Percentiles rank a stretch among this genome's conserved stretches.
Conservation (phyloP, 2,113 vertebrate genomes). For the Neomonachus schauinslandi region DNA sequence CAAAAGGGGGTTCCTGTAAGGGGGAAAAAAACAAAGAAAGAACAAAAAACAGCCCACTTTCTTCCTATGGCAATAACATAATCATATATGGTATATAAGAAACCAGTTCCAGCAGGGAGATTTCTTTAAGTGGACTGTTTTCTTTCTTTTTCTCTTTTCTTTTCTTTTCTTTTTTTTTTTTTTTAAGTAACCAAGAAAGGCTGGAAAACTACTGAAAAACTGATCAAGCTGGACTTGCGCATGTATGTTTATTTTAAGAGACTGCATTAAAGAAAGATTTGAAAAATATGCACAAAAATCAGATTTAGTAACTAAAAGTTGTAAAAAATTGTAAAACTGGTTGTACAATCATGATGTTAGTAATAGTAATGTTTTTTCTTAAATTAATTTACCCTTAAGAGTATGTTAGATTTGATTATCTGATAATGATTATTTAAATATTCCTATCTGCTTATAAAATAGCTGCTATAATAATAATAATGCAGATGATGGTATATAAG, state of each 20-base stretch:
- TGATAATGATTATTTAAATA: constrained; percentile 91
- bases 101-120: constrained; percentile 90
- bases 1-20: constrained; percentile 93
- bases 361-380: constrained; percentile 89
- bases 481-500: constrained; percentile 90
- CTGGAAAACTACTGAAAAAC: constrained; percentile 93
- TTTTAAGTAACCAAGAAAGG: constrained; percentile 85
- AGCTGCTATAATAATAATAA: constrained; percentile 91
- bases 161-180: background rate
- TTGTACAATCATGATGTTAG: constrained; percentile 90
- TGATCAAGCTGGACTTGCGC: constrained; percentile 98
- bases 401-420: constrained; percentile 90
- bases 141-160: constrained; percentile 38
- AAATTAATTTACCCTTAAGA: constrained; percentile 91
- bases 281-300: constrained; percentile 88
- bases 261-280: constrained; percentile 87
- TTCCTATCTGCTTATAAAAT: constrained; percentile 90
- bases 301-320: constrained; percentile 91
- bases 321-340: constrained; percentile 91
- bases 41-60: constrained; percentile 95
- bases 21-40: constrained; percentile 96
- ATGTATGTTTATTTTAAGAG: constrained; percentile 91
- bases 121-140: constrained; percentile 86
- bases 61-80: constrained; percentile 94
- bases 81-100: constrained; percentile 78